A percentile compares a stretch with the other conserved stretches of the same genome.
Evolutionary conservation across 2,797 vertebrate species (phyloP).

Genomic region (Cygnus olor): DNA sequence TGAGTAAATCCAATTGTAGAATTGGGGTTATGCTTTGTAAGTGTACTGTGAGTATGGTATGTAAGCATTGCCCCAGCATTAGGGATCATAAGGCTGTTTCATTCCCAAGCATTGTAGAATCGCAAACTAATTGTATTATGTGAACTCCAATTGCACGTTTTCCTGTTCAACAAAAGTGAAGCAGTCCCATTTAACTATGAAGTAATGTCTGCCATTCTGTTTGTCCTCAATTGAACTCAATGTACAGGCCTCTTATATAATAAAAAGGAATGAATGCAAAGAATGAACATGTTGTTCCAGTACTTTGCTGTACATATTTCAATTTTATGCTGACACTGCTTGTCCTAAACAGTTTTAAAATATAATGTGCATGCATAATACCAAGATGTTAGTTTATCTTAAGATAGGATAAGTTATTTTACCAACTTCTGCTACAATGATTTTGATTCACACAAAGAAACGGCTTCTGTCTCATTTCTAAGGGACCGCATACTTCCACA

Average conservation of each 20-base stretch:
- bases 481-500: background rate
- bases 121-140: background rate
- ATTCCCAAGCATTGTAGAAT: background rate
- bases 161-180: background rate
- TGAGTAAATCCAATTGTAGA: background rate
- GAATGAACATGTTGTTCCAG: background rate
- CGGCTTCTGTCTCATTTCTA: background rate
- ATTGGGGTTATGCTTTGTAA: background rate
- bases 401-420: conserved; percentile 7
- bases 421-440: background rate
- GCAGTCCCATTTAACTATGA: background rate
- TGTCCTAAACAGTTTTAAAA: background rate
- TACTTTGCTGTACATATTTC: background rate
- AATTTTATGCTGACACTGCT: background rate
- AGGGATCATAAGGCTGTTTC: background rate
- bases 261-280: background rate
- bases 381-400: background rate
- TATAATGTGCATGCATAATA: background rate
- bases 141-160: background rate
- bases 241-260: background rate
- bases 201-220: background rate
- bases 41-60: background rate
- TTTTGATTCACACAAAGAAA: conserved; percentile 25
- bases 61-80: background rate
- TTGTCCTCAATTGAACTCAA: background rate